These are phyloP conservation scores for Agapornis roseicollis DNA, from an alignment of 2,113 vertebrate genomes.

Conservation along the genomic window DNA sequence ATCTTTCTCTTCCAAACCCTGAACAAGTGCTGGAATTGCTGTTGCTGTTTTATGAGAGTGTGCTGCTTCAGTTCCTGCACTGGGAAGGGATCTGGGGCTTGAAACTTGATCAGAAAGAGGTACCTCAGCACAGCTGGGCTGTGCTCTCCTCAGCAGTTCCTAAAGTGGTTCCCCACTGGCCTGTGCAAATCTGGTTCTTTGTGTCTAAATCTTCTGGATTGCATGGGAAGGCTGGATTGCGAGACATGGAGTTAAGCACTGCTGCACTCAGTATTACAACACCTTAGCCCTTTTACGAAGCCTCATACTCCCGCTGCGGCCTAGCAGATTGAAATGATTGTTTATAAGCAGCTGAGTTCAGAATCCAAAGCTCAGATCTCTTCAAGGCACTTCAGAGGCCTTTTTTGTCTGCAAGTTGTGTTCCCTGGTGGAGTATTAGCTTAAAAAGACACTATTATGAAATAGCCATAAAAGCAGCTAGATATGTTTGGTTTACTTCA, in stretches of 20 bases:
- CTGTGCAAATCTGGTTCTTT: conserved; percentile 21
- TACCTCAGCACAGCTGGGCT: conserved; percentile 54
- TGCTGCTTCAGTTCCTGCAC: conserved; percentile 3
- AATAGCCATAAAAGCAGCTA: conserved; percentile 39
- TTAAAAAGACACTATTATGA: conserved; percentile 46
- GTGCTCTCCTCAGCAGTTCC: conserved; percentile 3
- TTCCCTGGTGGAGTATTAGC: conserved; percentile 48
- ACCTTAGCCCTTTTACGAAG: conserved; percentile 58
- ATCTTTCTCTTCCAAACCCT: not conserved
- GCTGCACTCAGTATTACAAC: conserved; percentile 53
- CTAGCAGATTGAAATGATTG: conserved; percentile 53
- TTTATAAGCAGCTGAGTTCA: conserved; percentile 55
- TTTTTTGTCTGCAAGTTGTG: conserved; percentile 33
- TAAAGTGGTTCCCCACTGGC: conserved; percentile 40
- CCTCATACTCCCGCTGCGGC: conserved; percentile 41
- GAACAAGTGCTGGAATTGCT: not conserved
- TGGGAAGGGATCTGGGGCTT: conserved; percentile 29
- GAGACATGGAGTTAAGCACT: not conserved
- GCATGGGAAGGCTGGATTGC: not conserved
- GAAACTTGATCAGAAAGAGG: conserved; percentile 47
- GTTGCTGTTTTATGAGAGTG: conserved; percentile 11
- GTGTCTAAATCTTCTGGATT: conserved; percentile 46
- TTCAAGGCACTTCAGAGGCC: conserved; percentile 44
- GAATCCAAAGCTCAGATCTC: conserved; percentile 48
- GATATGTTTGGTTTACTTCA: conserved; percentile 41